Evolutionary conservation across 2,888 invertebrate species (phyloP), one percentile per base, ranked within the genome.

Genomic region (Scaptomyza cyrtandrae): DNA sequence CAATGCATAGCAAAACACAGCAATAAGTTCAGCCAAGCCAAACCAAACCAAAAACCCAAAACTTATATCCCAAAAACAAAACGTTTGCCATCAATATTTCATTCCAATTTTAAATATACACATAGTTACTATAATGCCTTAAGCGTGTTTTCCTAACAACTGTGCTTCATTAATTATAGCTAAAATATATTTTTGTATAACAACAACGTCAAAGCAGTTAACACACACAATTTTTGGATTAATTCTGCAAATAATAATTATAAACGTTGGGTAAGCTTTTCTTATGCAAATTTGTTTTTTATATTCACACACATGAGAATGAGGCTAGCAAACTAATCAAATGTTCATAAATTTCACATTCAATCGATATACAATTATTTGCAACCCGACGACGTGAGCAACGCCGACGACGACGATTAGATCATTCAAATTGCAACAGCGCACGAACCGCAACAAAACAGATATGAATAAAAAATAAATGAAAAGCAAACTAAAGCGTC

Each of bases 391-490:
- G 74, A 74, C 88, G 4, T 37, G 11, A 58, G 24, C 56, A 58
- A 56, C 53, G 81, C 71, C 88, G 4, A 50, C 19, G 60, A 29
- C 58, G 60, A 56, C 55, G 81, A 75, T 84, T 84, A 87, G 82
- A 80, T 83, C 71, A 85, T 80, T 80, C 49, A 75, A 86, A 83
- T 85, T 88, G 83, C 85, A 80, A 85, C 64, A 87, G 66, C 63
- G 52, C 64, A 70, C 72, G 66, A 75, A 49, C 53, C 62, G 58
- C 71, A 78, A 55, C 24, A 55, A 46, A 55, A 29, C 39, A 41
- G 45, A 41, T 55, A 24, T 29, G 16, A 54, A 58, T 57, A 61
- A 61, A 56, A 46, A 63, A 39, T 56, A 49, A 67, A 61, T 61
- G 46, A 70, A 58, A 84, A 67, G 65, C 54, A 66, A 50, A 78